Conservation (phyloP, 2,888 invertebrate genomes). For the Stratiomys singularior region DNA sequence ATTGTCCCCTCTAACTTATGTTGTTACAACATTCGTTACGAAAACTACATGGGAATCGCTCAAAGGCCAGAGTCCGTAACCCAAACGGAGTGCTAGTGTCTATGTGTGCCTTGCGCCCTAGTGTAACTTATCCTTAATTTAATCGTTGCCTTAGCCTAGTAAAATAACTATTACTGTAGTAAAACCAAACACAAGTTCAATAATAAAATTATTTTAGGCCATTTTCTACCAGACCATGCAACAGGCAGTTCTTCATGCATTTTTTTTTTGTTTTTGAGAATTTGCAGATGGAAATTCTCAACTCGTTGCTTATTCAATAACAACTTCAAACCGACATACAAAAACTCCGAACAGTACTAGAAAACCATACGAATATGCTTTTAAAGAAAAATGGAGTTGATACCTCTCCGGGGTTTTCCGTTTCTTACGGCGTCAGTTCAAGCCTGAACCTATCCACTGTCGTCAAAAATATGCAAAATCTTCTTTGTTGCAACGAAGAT, state of each 20-base stretch:
- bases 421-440: too few species aligned
- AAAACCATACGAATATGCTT: not conserved
- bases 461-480: not conserved
- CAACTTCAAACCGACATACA: conserved; percentile 7
- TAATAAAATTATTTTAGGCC: too few species aligned
- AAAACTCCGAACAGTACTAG: conserved; percentile 10
- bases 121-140: not conserved
- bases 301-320: not conserved
- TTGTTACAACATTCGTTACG: too few species aligned
- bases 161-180: too few species aligned
- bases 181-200: too few species aligned
- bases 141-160: too few species aligned
- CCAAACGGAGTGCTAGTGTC: not conserved
- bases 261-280: not conserved
- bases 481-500: not conserved
- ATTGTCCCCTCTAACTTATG: too few species aligned
- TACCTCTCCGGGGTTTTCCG: not conserved
- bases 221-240: conserved; percentile 13
- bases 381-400: conserved; percentile 11
- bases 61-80: too few species aligned
- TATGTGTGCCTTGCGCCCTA: not conserved
- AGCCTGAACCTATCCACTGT: not conserved
- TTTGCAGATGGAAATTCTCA: not conserved
- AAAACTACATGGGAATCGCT: too few species aligned
- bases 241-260: conserved; percentile 32